phyloP scores from a whole-genome alignment of 2,888 invertebrate genomes.

The Epirrita christyi region DNA sequence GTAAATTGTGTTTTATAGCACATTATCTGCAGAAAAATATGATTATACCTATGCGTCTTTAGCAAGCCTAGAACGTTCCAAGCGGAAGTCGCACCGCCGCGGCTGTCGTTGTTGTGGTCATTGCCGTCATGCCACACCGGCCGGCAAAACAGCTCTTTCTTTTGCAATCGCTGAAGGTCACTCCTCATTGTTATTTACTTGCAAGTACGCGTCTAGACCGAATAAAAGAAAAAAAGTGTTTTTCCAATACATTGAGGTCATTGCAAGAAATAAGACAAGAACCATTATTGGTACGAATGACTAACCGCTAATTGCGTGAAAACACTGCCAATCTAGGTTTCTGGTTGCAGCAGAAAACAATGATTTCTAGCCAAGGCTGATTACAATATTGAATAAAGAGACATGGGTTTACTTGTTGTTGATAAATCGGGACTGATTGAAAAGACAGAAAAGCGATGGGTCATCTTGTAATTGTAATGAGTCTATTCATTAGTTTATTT shows the following conservation, averaged over 20 bases:
- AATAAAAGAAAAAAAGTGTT: slow-evolving; percentile 62
- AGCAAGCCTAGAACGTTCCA: slow-evolving; percentile 46
- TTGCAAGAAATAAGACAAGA: slow-evolving; percentile 70
- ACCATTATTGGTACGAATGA: slow-evolving; percentile 59
- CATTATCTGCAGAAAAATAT: slow-evolving; percentile 13
- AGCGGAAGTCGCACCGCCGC: slow-evolving; percentile 43
- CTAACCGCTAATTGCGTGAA: slow-evolving; percentile 65
- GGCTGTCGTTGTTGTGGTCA: slow-evolving; percentile 28
- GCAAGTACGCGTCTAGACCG: slow-evolving; percentile 57
- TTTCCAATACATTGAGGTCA: slow-evolving; percentile 65
- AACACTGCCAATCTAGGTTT: slow-evolving; percentile 54
- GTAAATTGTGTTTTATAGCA: neutral
- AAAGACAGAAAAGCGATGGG: neutral
- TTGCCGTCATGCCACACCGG: slow-evolving; percentile 32
- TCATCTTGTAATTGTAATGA: neutral
- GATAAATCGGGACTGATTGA: neutral
- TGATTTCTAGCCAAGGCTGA: slow-evolving; percentile 42
- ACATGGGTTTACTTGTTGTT: too few species aligned
- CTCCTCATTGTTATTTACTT: slow-evolving; percentile 59
- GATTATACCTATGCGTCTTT: slow-evolving; percentile 7
- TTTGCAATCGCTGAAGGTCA: slow-evolving; percentile 66
- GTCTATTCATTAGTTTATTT: too few species aligned
- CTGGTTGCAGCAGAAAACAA: slow-evolving; percentile 44
- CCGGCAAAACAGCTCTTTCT: slow-evolving; percentile 37
- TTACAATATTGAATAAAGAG: slow-evolving; percentile 16